phyloP scores from a whole-genome alignment of 2,888 invertebrate species.

The Julus scanicus region DNA sequence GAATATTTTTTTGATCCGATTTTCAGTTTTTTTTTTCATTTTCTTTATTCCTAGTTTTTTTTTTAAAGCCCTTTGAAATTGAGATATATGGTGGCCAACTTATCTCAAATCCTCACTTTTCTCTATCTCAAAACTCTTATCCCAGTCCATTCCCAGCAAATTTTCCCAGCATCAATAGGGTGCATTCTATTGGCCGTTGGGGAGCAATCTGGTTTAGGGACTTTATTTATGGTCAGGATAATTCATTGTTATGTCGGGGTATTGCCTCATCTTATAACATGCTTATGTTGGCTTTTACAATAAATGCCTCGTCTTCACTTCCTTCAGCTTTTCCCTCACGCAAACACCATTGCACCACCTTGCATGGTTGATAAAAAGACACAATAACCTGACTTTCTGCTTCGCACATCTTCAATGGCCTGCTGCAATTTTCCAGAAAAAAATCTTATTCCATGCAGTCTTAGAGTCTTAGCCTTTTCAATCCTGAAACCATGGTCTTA shows the following conservation, averaged over 20 bases:
- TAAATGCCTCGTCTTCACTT: neutral
- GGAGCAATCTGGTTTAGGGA: slow-evolving; percentile 33
- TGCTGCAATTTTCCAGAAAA: neutral
- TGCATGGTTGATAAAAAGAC: neutral
- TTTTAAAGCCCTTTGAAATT: slow-evolving; percentile 26
- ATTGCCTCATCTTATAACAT: slow-evolving; percentile 33
- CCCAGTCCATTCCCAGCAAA: slow-evolving; percentile 25
- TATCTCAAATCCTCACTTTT: slow-evolving; percentile 33
- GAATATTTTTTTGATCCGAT: slow-evolving; percentile 2
- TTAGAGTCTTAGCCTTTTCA: neutral
- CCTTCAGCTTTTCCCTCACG: neutral
- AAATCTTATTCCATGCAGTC: neutral
- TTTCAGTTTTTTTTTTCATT: neutral
- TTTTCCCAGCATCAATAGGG: neutral
- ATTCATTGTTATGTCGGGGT: slow-evolving; percentile 33
- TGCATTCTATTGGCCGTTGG: slow-evolving; percentile 20
- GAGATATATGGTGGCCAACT: slow-evolving; percentile 20
- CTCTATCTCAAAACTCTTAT: neutral
- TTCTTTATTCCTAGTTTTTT: neutral
- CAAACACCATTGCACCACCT: neutral
- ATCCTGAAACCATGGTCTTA: neutral
- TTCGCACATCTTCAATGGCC: neutral
- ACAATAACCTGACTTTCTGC: neutral
- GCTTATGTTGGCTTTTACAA: slow-evolving; percentile 33
- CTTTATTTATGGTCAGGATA: slow-evolving; percentile 33